Percentiles rank a stretch among this genome's conserved stretches.
These are phyloP conservation scores for Xestia ashworthii DNA, from an alignment of 2,888 invertebrate genomes.

Conservation along the genomic window DNA sequence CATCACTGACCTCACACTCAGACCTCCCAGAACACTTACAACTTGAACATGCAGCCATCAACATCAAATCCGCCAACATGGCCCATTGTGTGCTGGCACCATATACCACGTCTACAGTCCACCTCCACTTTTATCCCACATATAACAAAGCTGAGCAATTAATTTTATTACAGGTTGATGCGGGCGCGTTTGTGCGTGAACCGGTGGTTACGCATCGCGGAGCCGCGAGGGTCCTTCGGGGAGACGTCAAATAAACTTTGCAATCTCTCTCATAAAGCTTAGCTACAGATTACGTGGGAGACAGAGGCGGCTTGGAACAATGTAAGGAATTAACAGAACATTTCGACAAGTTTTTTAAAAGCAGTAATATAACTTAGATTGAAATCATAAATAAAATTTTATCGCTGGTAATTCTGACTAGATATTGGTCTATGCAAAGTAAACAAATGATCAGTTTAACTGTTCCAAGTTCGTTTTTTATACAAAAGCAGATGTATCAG, in stretches of 20 bases:
- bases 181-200: slow-evolving; percentile 78
- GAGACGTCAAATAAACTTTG: slow-evolving; percentile 81
- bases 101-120: slow-evolving; percentile 1
- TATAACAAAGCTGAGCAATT: slow-evolving; percentile 71
- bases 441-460: background rate
- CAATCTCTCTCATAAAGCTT: slow-evolving; percentile 75
- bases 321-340: no score
- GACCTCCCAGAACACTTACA: background rate
- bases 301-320: slow-evolving; percentile 31
- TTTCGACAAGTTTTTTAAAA: background rate
- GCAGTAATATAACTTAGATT: background rate
- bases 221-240: slow-evolving; percentile 73
- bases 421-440: background rate
- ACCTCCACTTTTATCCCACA: slow-evolving; percentile 50
- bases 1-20: background rate
- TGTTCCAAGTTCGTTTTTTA: background rate
- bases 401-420: background rate
- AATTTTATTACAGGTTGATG: slow-evolving; percentile 78
- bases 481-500: background rate
- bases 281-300: slow-evolving; percentile 54
- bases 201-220: slow-evolving; percentile 70
- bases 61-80: background rate
- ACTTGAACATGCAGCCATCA: background rate
- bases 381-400: background rate
- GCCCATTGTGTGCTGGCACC: slow-evolving; percentile 9